Conservation (phyloP, 35 echinoderm and acorn worm genomes). For the Apostichopus californicus region DNA sequence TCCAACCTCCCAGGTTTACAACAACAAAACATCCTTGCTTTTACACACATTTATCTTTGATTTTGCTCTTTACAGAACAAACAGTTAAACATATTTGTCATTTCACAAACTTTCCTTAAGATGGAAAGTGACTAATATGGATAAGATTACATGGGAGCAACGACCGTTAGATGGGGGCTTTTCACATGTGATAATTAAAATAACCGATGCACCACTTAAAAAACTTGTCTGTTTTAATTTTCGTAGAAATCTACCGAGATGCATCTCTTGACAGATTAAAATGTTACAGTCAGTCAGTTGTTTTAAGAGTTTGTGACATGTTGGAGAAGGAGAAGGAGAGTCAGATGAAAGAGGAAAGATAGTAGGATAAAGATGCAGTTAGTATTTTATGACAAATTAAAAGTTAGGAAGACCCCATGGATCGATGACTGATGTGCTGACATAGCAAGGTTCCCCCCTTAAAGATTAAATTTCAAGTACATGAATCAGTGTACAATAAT, state of each 20-base stretch:
- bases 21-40: too few species aligned
- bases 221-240: background rate
- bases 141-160: slow-evolving; percentile 34
- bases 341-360: too few species aligned
- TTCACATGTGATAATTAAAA: background rate
- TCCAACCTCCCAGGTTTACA: too few species aligned
- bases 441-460: too few species aligned
- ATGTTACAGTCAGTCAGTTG: background rate
- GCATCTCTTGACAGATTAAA: background rate
- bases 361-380: too few species aligned
- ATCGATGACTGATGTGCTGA: too few species aligned
- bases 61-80: background rate
- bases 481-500: too few species aligned
- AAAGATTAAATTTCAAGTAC: too few species aligned
- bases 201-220: background rate
- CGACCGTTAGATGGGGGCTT: background rate
- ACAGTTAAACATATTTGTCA: slow-evolving; percentile 31
- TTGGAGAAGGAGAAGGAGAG: background rate
- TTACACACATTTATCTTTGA: too few species aligned
- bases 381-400: too few species aligned
- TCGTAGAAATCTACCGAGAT: background rate
- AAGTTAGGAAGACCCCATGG: too few species aligned
- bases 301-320: background rate
- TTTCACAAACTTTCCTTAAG: background rate
- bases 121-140: slow-evolving; percentile 30